Evolutionary conservation across 1,140 invertebrate genomes (phyloP), one percentile per base, ranked within the genome.

Genomic region (Chrysoperla carnea): DNA sequence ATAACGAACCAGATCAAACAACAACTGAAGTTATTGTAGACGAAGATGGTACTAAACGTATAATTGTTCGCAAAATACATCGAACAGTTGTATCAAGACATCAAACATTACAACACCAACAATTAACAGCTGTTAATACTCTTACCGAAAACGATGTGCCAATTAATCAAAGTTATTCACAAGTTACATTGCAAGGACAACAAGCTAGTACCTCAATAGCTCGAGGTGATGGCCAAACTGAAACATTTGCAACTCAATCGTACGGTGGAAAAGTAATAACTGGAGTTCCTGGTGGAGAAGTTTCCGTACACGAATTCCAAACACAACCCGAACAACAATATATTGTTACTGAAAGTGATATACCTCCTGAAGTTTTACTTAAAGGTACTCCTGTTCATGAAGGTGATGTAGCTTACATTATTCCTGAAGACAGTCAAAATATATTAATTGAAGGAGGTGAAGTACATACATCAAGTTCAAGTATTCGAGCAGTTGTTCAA

Each of bases 11-110:
- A 0, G 79, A 83, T 57, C 75, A 84, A 53, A 77, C 74, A 8
- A 78, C 74, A 2, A 82, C 78, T 8, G 81, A 84, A 61, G 75
- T 85, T 2, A 73, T 85, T 6, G 78, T 84, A 0, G 80, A 82
- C 49, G 69, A 79, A 17, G 81, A 85, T 60, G 81, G 82, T n/a
- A 82, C 77, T 0, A 84, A 80, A 49, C 69, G 79, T 47, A 84
- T 85, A 43, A 78, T 85, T 38, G 74, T 85, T 0, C 75, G 72
- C 46, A 83, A 81, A 59, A 57, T 80, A 4, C 61, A 67, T 48
- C 66, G 66, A 52, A 72, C 69, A 6, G 55, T 73, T 11, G 63
- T 73, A 6, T 63, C 67, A 23, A 56, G 64, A 41, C 67, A 70
- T 52, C 68, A 70, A 52, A 59, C 62, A 11, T 39, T 69, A 13